Base-by-base conservation (phyloP, 2,113 vertebrate species). In the Setophaga coronata region DNA sequence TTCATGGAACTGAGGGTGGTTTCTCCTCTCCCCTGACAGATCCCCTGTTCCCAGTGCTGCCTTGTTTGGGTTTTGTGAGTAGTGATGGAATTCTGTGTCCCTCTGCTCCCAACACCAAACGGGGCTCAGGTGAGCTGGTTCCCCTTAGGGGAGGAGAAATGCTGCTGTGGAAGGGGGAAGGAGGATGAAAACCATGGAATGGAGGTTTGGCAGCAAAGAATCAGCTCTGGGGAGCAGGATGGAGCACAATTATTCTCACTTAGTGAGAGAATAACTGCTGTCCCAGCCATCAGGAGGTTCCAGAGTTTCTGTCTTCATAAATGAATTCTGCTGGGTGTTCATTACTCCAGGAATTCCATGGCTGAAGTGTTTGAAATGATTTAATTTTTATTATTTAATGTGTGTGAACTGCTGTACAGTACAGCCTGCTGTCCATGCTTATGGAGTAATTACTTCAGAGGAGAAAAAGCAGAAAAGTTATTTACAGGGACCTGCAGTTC, bases 61-160 rank as follows among this genome's bases (percentile, higher is more conserved):
- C 56, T 28, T 9, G 6, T 33, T 29, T 29, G 62, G 48, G 57
- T 69, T 18, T 10, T n/a, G n/a, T 6, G 54, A 54, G 25, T 2
- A 31, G 28, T 10, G 61, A 9, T 51, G 62, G n/a, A 62, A 47
- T 69, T 38, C 43, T 45, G 17, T 25, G 62, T 73, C 73, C 50
- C 36, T 71, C 53, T 20, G 16, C 57, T 83, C 33, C 62, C 47
- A 69, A 0, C 2, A 1, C 14, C 38, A 40, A 4, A 31, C 20
- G 34, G 18, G 45, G 36, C 17, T 7, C 2, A 0, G 26, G 33
- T 54, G 58, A 23, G 11, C 26, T 6, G 12, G 9, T 24, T 19
- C 50, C 3, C 25, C 24, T 33, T 77, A 16, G 33, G 0, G 8
- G 47, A 48, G 61, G 10, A 33, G 12, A 20, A 86, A 26, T 9